Percentiles rank a stretch among this genome's conserved stretches.
Conservation (phyloP, 2,797 vertebrate species). For the Bovichtus variegatus region DNA sequence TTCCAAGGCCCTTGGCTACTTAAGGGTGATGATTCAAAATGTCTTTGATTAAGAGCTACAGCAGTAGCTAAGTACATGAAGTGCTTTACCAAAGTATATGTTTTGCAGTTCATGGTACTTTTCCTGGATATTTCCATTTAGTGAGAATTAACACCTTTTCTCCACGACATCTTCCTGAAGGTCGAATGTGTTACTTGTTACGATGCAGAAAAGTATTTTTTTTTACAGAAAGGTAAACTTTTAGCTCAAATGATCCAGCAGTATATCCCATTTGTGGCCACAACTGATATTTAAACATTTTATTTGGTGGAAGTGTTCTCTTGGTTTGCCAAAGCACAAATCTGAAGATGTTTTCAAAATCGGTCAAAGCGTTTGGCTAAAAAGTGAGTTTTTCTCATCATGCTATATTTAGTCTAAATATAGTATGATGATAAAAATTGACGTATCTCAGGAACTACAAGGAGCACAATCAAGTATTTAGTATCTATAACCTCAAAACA, state of each 20-base stretch:
- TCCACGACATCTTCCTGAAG: not conserved
- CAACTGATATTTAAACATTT: no score
- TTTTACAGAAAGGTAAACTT: not conserved
- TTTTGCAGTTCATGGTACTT: not conserved
- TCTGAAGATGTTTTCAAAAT: no score
- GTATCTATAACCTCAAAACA: no score
- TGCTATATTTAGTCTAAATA: no score
- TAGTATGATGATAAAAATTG: no score
- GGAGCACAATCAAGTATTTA: no score
- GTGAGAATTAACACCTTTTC: not conserved
- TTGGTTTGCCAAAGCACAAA: no score
- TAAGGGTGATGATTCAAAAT: slow-evolving; percentile 26
- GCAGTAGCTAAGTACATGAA: slow-evolving; percentile 21
- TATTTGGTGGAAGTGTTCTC: no score
- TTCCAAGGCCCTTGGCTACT: slow-evolving; percentile 19
- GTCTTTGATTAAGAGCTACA: slow-evolving; percentile 13
- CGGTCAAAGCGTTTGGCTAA: no score
- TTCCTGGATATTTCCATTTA: not conserved
- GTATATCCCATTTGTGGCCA: no score
- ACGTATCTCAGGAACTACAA: no score
- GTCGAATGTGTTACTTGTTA: not conserved
- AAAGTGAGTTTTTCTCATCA: no score
- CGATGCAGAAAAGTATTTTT: not conserved
- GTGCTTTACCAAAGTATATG: not conserved
- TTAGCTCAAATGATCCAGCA: not conserved